Evolutionary conservation across 2,888 invertebrate species (phyloP).

Genomic region (Athrips mouffetella): DNA sequence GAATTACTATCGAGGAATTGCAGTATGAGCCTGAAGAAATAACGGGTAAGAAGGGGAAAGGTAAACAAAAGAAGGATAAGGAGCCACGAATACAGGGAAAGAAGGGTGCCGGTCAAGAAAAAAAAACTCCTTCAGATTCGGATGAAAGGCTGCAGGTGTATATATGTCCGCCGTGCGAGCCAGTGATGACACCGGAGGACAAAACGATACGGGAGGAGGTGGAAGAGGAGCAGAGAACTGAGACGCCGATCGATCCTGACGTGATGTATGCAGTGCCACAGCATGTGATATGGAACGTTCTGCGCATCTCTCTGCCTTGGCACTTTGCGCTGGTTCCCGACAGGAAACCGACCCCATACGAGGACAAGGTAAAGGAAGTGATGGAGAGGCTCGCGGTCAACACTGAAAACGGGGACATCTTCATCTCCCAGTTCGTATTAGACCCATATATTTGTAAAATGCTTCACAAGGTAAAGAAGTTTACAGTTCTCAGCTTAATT

Average conservation of each 20-base stretch:
- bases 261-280: conserved; percentile 57
- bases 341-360: conserved; percentile 44
- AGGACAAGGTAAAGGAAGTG: conserved; percentile 42
- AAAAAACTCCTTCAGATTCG: conserved; percentile 41
- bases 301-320: conserved; percentile 63
- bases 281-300: conserved; percentile 59
- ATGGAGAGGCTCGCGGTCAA: conserved; percentile 50
- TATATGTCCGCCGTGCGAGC: conserved; percentile 60
- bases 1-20: conserved; percentile 56
- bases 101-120: conserved; percentile 30
- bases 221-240: conserved; percentile 46
- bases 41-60: conserved; percentile 47
- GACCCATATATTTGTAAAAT: conserved; percentile 54
- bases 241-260: conserved; percentile 43
- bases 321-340: conserved; percentile 56
- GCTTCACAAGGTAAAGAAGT: conserved; percentile 59
- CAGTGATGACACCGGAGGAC: conserved; percentile 40
- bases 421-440: conserved; percentile 53
- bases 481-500: conserved; percentile 48
- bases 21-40: conserved; percentile 42
- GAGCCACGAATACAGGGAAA: conserved; percentile 43
- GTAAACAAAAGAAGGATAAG: conserved; percentile 41
- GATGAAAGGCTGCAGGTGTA: conserved; percentile 33
- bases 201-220: conserved; percentile 37
- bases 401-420: conserved; percentile 60